These are phyloP conservation scores for Drosophila asahinai DNA, from an alignment of 1,140 invertebrate species.

Conservation along the genomic window DNA sequence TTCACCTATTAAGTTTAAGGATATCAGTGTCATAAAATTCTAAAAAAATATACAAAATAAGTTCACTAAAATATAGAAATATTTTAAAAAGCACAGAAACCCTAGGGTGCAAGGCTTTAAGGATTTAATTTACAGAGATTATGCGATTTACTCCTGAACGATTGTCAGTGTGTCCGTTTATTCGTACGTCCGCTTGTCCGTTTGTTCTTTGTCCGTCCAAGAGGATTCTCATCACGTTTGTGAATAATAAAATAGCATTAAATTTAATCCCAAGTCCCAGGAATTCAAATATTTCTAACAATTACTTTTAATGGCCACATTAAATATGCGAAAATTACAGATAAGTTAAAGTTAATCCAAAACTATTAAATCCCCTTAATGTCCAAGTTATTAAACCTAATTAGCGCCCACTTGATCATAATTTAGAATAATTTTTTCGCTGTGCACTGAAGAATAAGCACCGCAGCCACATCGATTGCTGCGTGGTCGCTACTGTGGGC, in stretches of 20 bases:
- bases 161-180: background rate
- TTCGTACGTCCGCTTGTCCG: background rate
- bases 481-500: conserved; percentile 66
- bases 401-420: background rate
- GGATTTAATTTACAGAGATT: no score
- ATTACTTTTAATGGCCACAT: background rate
- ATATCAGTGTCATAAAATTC: no score
- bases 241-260: no score
- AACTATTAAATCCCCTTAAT: background rate
- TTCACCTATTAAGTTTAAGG: no score
- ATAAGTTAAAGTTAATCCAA: background rate
- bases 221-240: no score
- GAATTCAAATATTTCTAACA: background rate
- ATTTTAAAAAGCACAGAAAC: no score
- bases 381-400: conserved; percentile 1
- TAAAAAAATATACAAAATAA: no score
- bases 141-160: no score
- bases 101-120: no score
- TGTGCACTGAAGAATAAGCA: conserved; percentile 30
- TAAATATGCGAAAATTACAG: background rate
- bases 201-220: no score
- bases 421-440: background rate
- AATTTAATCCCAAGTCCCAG: no score
- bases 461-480: conserved; percentile 36
- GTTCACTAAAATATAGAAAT: no score